Conservation (phyloP, 1,140 invertebrate genomes). For the Caenorhabditis remanei region DNA sequence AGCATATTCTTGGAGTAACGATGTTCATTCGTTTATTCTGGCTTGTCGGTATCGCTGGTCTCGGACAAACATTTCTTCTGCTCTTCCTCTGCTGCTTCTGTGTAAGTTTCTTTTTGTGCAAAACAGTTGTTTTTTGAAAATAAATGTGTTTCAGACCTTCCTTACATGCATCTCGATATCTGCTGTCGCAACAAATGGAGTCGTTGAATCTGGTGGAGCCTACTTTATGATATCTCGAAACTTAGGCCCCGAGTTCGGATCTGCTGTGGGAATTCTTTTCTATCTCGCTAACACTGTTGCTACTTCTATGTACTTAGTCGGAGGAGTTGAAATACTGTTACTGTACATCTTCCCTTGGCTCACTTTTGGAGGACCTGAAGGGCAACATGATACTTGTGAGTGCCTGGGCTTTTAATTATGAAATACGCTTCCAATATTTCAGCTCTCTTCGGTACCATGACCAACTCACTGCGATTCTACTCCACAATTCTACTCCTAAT, state of each 20-base stretch:
- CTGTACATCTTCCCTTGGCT: slow-evolving; percentile 80
- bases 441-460: slow-evolving; percentile 76
- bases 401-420: neutral
- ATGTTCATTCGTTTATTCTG: slow-evolving; percentile 98
- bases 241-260: slow-evolving; percentile 96
- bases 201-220: slow-evolving; percentile 89
- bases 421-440: slow-evolving; percentile 27
- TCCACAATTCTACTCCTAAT: slow-evolving; percentile 79
- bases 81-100: slow-evolving; percentile 89
- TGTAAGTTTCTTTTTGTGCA: slow-evolving; percentile 66
- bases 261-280: slow-evolving; percentile 97
- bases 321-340: slow-evolving; percentile 94
- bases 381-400: slow-evolving; percentile 74
- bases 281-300: slow-evolving; percentile 98
- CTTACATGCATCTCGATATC: slow-evolving; percentile 98
- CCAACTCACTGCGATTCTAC: slow-evolving; percentile 80
- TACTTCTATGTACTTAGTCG: slow-evolving; percentile 96
- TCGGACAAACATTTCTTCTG: slow-evolving; percentile 91
- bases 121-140: neutral
- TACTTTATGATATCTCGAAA: slow-evolving; percentile 98
- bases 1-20: slow-evolving; percentile 99
- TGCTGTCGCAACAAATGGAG: slow-evolving; percentile 98
- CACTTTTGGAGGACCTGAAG: slow-evolving; percentile 79
- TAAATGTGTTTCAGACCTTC: slow-evolving; percentile 86
- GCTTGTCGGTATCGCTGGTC: slow-evolving; percentile 97